Percentiles rank a stretch among this genome's conserved stretches.
phyloP scores from a whole-genome alignment of 2,113 vertebrate species.

The Hylia prasina region DNA sequence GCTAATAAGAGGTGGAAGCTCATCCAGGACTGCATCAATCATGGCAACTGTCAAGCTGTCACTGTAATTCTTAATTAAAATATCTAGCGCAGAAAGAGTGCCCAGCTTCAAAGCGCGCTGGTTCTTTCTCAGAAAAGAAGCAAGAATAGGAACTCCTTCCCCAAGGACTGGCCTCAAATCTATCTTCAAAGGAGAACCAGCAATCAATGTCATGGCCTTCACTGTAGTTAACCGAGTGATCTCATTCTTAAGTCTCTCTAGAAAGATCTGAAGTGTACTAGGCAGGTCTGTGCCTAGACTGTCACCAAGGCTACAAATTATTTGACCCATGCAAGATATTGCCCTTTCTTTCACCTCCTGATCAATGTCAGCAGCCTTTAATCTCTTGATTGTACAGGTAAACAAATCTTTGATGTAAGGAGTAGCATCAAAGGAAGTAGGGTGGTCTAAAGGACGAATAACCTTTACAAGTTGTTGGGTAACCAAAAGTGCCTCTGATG shows the following conservation, averaged over 20 bases:
- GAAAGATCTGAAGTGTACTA: constrained; percentile 93
- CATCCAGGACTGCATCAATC: constrained; percentile 96
- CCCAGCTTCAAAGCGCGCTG: constrained; percentile 95
- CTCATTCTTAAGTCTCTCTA: constrained; percentile 96
- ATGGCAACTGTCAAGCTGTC: constrained; percentile 92
- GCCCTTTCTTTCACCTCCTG: constrained; percentile 98
- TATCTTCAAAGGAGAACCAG: constrained; percentile 92
- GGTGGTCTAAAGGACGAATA: constrained; percentile 91
- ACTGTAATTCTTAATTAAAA: constrained; percentile 95
- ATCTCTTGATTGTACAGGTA: constrained; percentile 91
- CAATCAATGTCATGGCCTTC: constrained; percentile 93
- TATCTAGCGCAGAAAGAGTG: constrained; percentile 92
- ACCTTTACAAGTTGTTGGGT: constrained; percentile 98
- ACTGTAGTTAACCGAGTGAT: constrained; percentile 95
- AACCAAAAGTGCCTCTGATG: constrained; percentile 95
- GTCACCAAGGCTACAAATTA: constrained; percentile 97
- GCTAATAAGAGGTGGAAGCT: constrained; percentile 95
- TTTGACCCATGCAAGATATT: constrained; percentile 98
- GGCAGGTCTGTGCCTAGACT: constrained; percentile 89
- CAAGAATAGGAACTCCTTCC: constrained; percentile 95
- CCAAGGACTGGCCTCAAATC: constrained; percentile 90
- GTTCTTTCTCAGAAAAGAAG: constrained; percentile 97
- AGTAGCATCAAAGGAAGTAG: constrained; percentile 89
- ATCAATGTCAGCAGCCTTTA: constrained; percentile 98
- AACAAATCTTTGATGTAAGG: constrained; percentile 96